These are phyloP conservation scores for Agonopterix alstromeriana DNA, from an alignment of 2,888 invertebrate genomes.

Conservation along the genomic window DNA sequence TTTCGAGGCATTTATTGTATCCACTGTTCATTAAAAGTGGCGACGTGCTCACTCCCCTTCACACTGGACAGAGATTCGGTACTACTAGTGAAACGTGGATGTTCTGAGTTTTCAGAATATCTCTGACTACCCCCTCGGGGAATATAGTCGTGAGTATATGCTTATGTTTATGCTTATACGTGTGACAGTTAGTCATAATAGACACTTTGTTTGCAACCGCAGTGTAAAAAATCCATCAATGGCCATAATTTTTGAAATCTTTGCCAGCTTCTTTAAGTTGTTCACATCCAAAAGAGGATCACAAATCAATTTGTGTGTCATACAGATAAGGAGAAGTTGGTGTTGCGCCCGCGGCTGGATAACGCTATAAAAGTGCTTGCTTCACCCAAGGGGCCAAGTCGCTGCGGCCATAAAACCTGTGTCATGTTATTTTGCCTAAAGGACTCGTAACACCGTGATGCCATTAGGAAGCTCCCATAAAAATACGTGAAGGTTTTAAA, in stretches of 20 bases:
- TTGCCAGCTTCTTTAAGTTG: constrained; percentile 3
- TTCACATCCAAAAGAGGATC: constrained; percentile 7
- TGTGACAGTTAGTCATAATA: too few relatives aligned
- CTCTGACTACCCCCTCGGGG: too few relatives aligned
- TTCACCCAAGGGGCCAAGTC: constrained; percentile 24
- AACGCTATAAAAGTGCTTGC: constrained; percentile 24
- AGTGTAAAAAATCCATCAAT: too few relatives aligned
- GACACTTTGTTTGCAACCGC: too few relatives aligned
- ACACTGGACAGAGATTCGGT: too few relatives aligned
- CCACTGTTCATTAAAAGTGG: too few relatives aligned
- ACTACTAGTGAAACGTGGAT: too few relatives aligned
- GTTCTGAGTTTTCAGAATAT: too few relatives aligned
- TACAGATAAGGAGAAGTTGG: constrained; percentile 17
- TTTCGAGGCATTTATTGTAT: too few relatives aligned
- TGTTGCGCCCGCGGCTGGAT: not conserved
- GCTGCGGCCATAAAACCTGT: constrained; percentile 26
- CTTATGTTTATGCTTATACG: too few relatives aligned
- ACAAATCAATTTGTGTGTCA: constrained; percentile 27
- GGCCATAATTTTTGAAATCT: not conserved
- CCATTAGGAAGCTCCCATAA: constrained; percentile 17
- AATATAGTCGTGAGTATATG: too few relatives aligned
- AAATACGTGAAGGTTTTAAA: not conserved
- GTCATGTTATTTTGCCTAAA: constrained; percentile 35
- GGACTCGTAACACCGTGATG: constrained; percentile 24
- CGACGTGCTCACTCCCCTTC: too few relatives aligned